Evolutionary conservation across 2,888 invertebrate species (phyloP).

Genomic region (Alcis repandata): DNA sequence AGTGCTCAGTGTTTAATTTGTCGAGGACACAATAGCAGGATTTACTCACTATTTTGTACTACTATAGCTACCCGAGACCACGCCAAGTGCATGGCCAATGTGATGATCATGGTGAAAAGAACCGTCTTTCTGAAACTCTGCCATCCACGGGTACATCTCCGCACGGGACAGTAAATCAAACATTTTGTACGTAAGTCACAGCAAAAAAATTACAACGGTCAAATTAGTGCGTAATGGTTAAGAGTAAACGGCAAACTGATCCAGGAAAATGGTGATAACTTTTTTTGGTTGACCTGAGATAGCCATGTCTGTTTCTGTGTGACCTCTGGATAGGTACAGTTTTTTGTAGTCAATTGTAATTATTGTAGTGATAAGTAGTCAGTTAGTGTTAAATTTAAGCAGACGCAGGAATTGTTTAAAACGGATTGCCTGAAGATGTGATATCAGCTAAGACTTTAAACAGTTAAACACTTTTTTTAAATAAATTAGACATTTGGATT

Average conservation of each 20-base stretch:
- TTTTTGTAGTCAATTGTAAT: not conserved
- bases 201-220: not conserved
- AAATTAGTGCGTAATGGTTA: not conserved
- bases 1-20: not conserved
- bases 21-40: not conserved
- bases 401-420: too few species aligned
- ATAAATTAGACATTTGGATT: too few species aligned
- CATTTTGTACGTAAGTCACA: conserved; percentile 13
- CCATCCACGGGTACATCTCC: conserved; percentile 35
- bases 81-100: conserved; percentile 2
- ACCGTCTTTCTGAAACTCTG: conserved; percentile 25
- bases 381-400: not conserved
- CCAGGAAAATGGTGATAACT: not conserved
- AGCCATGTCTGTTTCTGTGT: conserved; percentile 1
- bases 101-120: conserved; percentile 18
- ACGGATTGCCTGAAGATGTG: too few species aligned
- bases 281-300: conserved; percentile 21
- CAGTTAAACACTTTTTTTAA: too few species aligned
- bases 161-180: conserved; percentile 25
- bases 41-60: conserved; percentile 21
- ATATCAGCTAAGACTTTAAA: too few species aligned
- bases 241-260: conserved; percentile 9
- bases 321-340: not conserved
- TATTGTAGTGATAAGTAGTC: not conserved
- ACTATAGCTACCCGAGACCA: not conserved